Percentiles rank a stretch among this genome's conserved stretches.
Evolutionary conservation across 92 coral and sea anemone species (phyloP).

Genomic region (Actinernus sp.): DNA sequence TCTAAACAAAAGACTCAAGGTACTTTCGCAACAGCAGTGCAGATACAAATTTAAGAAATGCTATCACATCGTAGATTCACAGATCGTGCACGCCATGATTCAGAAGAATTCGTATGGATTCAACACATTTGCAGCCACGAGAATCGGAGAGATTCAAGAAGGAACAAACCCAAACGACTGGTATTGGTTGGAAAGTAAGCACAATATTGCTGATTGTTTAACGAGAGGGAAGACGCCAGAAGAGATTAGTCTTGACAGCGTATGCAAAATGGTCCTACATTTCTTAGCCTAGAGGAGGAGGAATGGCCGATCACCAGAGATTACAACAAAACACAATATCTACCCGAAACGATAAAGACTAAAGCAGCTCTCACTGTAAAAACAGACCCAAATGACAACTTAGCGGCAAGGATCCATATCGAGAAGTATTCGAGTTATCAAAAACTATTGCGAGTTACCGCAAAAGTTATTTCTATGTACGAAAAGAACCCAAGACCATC

Average conservation of each 20-base stretch:
- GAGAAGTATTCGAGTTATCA: constrained; percentile 24
- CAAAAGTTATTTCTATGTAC: constrained; percentile 17
- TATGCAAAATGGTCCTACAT: constrained; percentile 54
- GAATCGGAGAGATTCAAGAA: no score
- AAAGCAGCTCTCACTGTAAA: background rate
- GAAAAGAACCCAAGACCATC: constrained; percentile 16
- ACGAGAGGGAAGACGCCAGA: constrained; percentile 54
- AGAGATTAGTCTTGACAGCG: constrained; percentile 16
- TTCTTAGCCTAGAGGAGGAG: constrained; percentile 20
- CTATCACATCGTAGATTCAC: no score
- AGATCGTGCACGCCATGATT: no score
- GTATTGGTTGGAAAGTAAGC: no score
- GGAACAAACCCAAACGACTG: no score
- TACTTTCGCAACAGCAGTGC: no score
- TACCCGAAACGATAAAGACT: constrained; percentile 32
- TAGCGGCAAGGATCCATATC: constrained; percentile 14
- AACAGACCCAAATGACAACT: background rate
- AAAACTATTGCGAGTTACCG: constrained; percentile 42
- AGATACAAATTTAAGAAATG: no score
- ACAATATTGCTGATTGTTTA: constrained; percentile 58
- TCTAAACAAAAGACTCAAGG: no score
- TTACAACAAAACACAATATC: constrained; percentile 2
- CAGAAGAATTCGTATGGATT: no score
- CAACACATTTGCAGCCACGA: no score
- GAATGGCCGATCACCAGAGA: constrained; percentile 35